These are phyloP conservation scores for Cataglyphis cursor DNA, from an alignment of 2,888 invertebrate species.

Conservation along the genomic window DNA sequence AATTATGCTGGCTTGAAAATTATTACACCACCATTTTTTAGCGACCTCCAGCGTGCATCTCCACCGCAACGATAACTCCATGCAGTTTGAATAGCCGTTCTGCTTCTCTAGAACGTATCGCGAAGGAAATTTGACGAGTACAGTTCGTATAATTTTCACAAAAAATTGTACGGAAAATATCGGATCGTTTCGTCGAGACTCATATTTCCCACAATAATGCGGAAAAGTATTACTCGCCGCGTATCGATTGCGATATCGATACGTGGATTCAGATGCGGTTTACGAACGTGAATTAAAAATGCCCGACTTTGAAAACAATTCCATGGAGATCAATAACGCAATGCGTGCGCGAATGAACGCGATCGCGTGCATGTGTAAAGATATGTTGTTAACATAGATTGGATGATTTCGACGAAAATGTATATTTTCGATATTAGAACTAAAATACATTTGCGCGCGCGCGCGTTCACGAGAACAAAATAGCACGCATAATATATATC, in stretches of 20 bases:
- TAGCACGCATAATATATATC: background rate
- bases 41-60: background rate
- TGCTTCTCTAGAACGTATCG: background rate
- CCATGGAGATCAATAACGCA: conserved; percentile 4
- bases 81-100: conserved; percentile 23
- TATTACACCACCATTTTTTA: conserved; percentile 57
- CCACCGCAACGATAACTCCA: background rate
- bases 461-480: conserved; percentile 11
- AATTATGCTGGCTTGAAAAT: conserved; percentile 56
- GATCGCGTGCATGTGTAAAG: conserved; percentile 9
- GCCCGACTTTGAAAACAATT: conserved; percentile 29
- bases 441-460: conserved; percentile 12
- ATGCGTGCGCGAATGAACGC: background rate
- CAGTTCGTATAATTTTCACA: background rate
- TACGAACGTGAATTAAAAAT: conserved; percentile 38
- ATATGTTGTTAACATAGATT: conserved; percentile 47
- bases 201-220: background rate
- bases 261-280: conserved; percentile 1
- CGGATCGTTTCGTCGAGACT: background rate
- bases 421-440: background rate
- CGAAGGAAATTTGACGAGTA: conserved; percentile 22
- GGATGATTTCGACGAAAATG: conserved; percentile 42
- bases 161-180: conserved; percentile 1
- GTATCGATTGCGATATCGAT: background rate
- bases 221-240: background rate